Evolutionary conservation across 2,113 vertebrate species (phyloP), one percentile per base, ranked within the genome.

Genomic region (Thunnus thynnus): DNA sequence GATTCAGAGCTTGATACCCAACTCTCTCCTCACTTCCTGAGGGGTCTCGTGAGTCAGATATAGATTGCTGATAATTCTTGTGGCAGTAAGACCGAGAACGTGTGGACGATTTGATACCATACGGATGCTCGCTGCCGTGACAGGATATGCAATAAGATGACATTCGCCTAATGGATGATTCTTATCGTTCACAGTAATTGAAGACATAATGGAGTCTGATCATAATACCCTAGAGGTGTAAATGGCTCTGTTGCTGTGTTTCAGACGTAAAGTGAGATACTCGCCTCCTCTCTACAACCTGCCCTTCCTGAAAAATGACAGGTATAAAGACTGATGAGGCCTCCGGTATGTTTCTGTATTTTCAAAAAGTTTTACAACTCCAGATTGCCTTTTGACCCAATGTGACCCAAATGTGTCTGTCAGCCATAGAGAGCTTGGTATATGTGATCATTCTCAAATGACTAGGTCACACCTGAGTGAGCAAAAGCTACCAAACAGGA

Each of bases 401-500:
- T 0, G 44, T 52, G 56, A 76, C 76, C 86, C 61, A 50, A 8
- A 3, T 52, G 44, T 47, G 10, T 22, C 46, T 27, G 5, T 52
- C 41, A 56, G 54, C 73, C 54, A 67, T 54, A 68, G 56, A 82
- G 44, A 80, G 62, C 83, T 71, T 30, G 3, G 27, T 66, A 65
- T 82, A 86, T 56, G 67, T 61, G 72, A 75, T 84, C 9, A 36
- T 62, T 86, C 66, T 86, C 41, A 50, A 79, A 87, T 88, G 70
- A 82, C 77, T 50, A 3, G 32, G 87, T 89, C 76, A 86, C 75
- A 74, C 67, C 61, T 78, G 72, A 89, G 60, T 18, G 63, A 80
- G 80, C 48, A 69, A 85, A 92, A 92, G 90, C 76, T 75, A 85
- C 88, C 84, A 78, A 89, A 89, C 82, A 63, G 84, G 68, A 83